These are phyloP conservation scores for Boloria selene DNA, from an alignment of 2,888 invertebrate species.

Conservation along the genomic window DNA sequence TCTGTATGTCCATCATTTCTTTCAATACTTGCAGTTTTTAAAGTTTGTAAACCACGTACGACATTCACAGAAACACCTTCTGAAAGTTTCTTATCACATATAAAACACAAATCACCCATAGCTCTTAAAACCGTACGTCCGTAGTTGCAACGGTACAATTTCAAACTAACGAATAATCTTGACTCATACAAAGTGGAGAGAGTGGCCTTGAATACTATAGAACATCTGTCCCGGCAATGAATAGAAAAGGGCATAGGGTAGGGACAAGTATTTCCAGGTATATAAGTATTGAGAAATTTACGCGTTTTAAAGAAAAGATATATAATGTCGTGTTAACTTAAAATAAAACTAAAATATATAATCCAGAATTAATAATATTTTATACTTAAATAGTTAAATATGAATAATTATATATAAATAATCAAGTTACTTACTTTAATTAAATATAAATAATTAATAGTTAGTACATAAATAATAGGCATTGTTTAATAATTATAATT, in stretches of 20 bases:
- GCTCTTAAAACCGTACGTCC: conserved; percentile 42
- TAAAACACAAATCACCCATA: conserved; percentile 47
- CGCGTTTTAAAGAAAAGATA: conserved; percentile 37
- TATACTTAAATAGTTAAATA: conserved; percentile 36
- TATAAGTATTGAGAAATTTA: conserved; percentile 44
- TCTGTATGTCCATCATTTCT: conserved; percentile 45
- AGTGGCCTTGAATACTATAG: conserved; percentile 41
- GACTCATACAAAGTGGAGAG: conserved; percentile 20
- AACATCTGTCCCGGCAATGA: conserved; percentile 43
- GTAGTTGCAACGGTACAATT: conserved; percentile 34
- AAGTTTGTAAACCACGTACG: conserved; percentile 45
- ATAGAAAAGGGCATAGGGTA: conserved; percentile 43
- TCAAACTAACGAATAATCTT: conserved; percentile 41
- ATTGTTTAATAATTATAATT: conserved; percentile 39
- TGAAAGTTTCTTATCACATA: conserved; percentile 43
- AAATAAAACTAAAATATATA: no score
- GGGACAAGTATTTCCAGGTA: conserved; percentile 44
- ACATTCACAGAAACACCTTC: conserved; percentile 45
- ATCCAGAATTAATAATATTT: conserved; percentile 37
- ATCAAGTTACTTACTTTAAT: conserved; percentile 15
- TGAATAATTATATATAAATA: conserved; percentile 9
- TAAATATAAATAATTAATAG: conserved; percentile 39
- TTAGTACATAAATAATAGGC: conserved; percentile 39
- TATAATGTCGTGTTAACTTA: conserved; percentile 11
- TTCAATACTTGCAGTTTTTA: conserved; percentile 46